phyloP scores from a whole-genome alignment of 2,888 invertebrate genomes.

The Drosophila ustulata region DNA sequence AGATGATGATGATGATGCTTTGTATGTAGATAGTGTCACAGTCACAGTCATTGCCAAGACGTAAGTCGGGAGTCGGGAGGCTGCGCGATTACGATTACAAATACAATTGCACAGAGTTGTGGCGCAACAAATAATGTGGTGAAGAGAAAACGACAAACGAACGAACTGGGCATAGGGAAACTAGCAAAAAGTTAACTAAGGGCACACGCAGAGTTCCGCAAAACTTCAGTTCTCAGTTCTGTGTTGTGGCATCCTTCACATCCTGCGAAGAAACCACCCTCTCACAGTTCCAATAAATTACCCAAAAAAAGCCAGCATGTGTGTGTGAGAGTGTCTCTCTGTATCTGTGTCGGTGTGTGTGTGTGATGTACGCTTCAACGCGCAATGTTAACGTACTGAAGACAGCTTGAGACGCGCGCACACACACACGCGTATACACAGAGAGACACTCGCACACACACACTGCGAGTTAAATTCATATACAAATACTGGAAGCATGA shows the following conservation, averaged over 20 bases:
- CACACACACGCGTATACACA: slow-evolving; percentile 41
- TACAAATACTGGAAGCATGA: slow-evolving; percentile 54
- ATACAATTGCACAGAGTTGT: neutral
- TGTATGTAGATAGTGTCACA: slow-evolving; percentile 67
- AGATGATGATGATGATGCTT: slow-evolving; percentile 42
- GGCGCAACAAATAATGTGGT: slow-evolving; percentile 71
- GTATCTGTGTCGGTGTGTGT: slow-evolving; percentile 23
- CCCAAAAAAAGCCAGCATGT: slow-evolving; percentile 44
- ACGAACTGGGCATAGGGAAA: slow-evolving; percentile 59
- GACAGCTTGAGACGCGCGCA: slow-evolving; percentile 42
- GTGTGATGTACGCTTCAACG: slow-evolving; percentile 58
- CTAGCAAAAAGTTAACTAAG: slow-evolving; percentile 78
- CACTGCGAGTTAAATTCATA: slow-evolving; percentile 30
- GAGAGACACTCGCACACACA: slow-evolving; percentile 15
- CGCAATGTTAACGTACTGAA: slow-evolving; percentile 45
- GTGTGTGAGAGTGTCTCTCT: slow-evolving; percentile 11
- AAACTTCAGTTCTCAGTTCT: slow-evolving; percentile 19
- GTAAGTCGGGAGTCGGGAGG: slow-evolving; percentile 49
- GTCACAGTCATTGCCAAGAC: slow-evolving; percentile 76
- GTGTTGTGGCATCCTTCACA: slow-evolving; percentile 64
- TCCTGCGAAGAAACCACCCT: slow-evolving; percentile 61
- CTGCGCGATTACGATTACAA: slow-evolving; percentile 50
- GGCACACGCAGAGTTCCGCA: slow-evolving; percentile 46
- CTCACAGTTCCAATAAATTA: slow-evolving; percentile 58
- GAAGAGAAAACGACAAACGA: slow-evolving; percentile 9